phyloP scores from a whole-genome alignment of 2,797 vertebrate genomes.

The Cercopithecus mitis region DNA sequence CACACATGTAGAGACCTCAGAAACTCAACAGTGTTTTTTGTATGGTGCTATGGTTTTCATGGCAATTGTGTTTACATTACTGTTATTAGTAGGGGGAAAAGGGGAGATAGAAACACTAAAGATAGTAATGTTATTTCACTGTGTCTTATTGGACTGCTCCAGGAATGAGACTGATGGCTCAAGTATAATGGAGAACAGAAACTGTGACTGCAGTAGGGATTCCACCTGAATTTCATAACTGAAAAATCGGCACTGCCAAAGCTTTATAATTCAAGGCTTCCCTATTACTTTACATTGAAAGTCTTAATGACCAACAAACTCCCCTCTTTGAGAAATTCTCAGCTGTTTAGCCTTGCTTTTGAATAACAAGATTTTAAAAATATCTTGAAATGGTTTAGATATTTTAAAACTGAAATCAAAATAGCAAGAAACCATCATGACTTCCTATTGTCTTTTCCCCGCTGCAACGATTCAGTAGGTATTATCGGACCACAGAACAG shows the following conservation, averaged over 20 bases:
- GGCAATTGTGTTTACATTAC: constrained; percentile 90
- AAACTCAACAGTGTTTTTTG: constrained; percentile 89
- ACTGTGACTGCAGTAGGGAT: constrained; percentile 76
- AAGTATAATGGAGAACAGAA: constrained; percentile 78
- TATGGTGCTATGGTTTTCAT: constrained; percentile 91
- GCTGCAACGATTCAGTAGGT: not conserved
- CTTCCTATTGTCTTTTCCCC: not conserved
- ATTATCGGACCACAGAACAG: not conserved
- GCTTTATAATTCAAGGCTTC: constrained; percentile 43
- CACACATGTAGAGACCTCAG: constrained; percentile 87
- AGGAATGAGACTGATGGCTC: constrained; percentile 82
- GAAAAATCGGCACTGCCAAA: constrained; percentile 63
- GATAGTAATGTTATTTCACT: constrained; percentile 84
- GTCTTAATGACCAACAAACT: constrained; percentile 54
- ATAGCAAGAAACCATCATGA: not conserved
- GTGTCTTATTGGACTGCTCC: constrained; percentile 84
- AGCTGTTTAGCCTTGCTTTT: not conserved
- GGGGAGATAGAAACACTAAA: constrained; percentile 91
- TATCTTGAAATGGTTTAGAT: not conserved
- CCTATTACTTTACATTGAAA: constrained; percentile 63
- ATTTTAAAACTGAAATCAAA: constrained; percentile 40
- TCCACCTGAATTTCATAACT: constrained; percentile 74
- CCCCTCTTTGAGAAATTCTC: constrained; percentile 51
- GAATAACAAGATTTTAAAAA: constrained; percentile 52
- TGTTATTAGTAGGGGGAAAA: constrained; percentile 85